Conservation (phyloP, 1,140 invertebrate species). For the Cydia strobilella region DNA sequence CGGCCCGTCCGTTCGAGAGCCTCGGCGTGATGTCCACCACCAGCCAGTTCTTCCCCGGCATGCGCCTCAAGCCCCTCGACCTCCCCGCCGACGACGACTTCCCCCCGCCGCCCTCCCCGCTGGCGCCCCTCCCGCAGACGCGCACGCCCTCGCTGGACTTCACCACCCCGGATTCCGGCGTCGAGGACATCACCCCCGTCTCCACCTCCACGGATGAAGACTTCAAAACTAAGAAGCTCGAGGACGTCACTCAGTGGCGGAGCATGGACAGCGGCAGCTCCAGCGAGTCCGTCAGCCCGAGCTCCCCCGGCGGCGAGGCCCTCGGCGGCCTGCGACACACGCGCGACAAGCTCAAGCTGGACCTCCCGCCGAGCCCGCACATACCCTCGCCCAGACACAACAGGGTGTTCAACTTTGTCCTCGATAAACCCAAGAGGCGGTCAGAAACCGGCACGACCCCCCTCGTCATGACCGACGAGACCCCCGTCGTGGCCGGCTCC, state of each 20-base stretch:
- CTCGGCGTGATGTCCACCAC: conserved; percentile 81
- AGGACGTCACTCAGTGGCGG: conserved; percentile 46
- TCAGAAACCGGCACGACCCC: conserved; percentile 43
- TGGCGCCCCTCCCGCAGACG: conserved; percentile 44
- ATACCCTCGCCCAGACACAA: conserved; percentile 62
- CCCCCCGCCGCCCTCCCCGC: conserved; percentile 51
- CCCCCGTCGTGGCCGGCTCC: conserved; percentile 49
- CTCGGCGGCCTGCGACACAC: conserved; percentile 88
- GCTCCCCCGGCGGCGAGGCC: conserved; percentile 63
- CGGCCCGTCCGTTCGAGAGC: conserved; percentile 84
- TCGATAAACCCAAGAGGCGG: conserved; percentile 60
- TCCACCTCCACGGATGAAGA: conserved; percentile 64
- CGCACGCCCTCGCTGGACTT: conserved; percentile 67
- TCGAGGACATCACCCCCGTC: conserved; percentile 81
- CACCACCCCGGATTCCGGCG: conserved; percentile 81
- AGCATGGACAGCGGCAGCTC: conserved; percentile 67
- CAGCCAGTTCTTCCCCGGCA: conserved; percentile 88
- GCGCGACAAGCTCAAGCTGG: conserved; percentile 85
- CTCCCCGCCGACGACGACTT: conserved; percentile 50
- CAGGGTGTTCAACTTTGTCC: conserved; percentile 69
- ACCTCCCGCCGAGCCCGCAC: conserved; percentile 82
- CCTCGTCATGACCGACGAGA: conserved; percentile 63
- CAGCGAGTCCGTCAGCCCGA: conserved; percentile 67
- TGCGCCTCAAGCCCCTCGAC: conserved; percentile 58
- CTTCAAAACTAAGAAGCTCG: conserved; percentile 53